A percentile compares a stretch with the other conserved stretches of the same genome.
Evolutionary conservation across 2,797 vertebrate species (phyloP).

Genomic region (Hapalemur alaotrensis): DNA sequence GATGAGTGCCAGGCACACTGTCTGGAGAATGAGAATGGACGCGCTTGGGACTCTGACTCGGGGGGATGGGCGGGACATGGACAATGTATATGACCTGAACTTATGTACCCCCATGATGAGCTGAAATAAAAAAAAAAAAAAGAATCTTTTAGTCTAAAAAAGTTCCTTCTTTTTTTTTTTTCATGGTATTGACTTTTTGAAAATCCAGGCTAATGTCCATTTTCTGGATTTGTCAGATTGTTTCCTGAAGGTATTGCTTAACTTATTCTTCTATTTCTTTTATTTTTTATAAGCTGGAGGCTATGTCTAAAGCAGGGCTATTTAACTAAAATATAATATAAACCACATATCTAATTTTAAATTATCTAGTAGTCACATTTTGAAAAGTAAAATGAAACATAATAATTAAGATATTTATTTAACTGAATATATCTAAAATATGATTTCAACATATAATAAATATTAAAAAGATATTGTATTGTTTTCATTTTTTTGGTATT

Average conservation of each 20-base stretch:
- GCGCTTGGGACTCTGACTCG: too few relatives aligned
- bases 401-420: not conserved
- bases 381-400: not conserved
- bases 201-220: not conserved
- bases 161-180: not conserved
- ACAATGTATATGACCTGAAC: too few relatives aligned
- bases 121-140: too few relatives aligned
- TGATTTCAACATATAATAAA: not conserved
- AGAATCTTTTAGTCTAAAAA: too few relatives aligned
- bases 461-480: not conserved
- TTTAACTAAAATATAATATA: not conserved
- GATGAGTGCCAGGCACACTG: too few relatives aligned
- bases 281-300: not conserved
- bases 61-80: too few relatives aligned
- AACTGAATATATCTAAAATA: not conserved
- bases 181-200: not conserved
- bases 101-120: too few relatives aligned
- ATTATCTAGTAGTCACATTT: not conserved
- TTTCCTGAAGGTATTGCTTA: not conserved
- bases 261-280: not conserved
- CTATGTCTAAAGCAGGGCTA: not conserved
- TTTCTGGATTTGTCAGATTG: not conserved
- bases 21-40: too few relatives aligned
- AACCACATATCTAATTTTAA: not conserved
- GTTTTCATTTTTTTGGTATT: not conserved